These are phyloP conservation scores for Latrodectus hesperus DNA, from an alignment of 2,888 invertebrate genomes.

Conservation along the genomic window DNA sequence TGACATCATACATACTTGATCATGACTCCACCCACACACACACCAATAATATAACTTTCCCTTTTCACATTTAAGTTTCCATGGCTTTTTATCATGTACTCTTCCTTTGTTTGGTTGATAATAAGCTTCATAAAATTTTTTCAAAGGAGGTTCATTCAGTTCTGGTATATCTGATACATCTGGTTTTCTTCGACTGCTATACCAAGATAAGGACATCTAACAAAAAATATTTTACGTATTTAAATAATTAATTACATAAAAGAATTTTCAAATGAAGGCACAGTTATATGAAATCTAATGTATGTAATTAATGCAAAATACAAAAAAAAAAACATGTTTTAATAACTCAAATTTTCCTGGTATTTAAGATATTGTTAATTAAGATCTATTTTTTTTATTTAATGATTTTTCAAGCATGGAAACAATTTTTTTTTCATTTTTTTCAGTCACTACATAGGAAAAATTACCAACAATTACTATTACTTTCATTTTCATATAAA, in stretches of 20 bases:
- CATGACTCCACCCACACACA: conserved; percentile 92
- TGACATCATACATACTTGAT: conserved; percentile 77
- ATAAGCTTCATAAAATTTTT: conserved; percentile 69
- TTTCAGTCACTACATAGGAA: no score
- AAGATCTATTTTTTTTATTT: no score
- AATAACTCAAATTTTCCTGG: no score
- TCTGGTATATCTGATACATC: conserved; percentile 69
- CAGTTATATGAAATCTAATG: no score
- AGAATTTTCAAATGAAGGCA: no score
- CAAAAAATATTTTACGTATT: background rate
- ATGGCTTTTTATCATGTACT: conserved; percentile 92
- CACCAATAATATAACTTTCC: conserved; percentile 93
- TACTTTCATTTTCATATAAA: no score
- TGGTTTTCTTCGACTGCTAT: conserved; percentile 46
- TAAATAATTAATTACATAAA: background rate
- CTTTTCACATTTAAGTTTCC: conserved; percentile 82
- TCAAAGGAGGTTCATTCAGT: conserved; percentile 69
- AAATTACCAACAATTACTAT: no score
- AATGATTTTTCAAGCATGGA: no score
- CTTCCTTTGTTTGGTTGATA: conserved; percentile 83
- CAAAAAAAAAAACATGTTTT: no score
- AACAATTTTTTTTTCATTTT: no score
- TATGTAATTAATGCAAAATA: no score
- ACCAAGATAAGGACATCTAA: background rate
- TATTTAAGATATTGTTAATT: no score